Evolutionary conservation across 2,113 vertebrate species (phyloP).

Genomic region (Varanus salvator): DNA sequence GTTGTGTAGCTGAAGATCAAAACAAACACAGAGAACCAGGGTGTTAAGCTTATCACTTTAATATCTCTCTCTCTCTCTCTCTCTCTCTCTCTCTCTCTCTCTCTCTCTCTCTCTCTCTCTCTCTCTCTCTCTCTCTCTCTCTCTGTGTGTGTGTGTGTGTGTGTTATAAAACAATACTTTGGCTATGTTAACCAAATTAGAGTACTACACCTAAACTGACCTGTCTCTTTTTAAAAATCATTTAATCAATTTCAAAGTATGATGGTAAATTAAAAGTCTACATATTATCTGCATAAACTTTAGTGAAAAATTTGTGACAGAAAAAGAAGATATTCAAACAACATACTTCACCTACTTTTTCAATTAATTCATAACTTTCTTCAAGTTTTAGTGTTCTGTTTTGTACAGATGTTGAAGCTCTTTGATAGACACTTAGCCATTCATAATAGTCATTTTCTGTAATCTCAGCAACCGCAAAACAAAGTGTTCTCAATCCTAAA

Average conservation of each 20-base stretch:
- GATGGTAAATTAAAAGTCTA: not conserved
- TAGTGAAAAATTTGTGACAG: not conserved
- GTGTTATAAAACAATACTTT: not conserved
- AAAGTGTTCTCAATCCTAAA: constrained; percentile 92
- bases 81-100: too few species aligned
- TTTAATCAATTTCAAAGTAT: not conserved
- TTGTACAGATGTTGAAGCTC: constrained; percentile 90
- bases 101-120: too few species aligned
- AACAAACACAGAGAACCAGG: not conserved
- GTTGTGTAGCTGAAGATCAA: not conserved
- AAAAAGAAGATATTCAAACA: not conserved
- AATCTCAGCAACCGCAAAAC: constrained; percentile 93
- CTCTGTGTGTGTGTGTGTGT: too few species aligned
- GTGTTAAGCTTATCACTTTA: not conserved
- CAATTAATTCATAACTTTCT: constrained; percentile 96
- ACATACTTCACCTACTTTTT: constrained; percentile 83
- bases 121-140: too few species aligned
- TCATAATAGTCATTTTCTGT: constrained; percentile 92
- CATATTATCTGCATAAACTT: not conserved
- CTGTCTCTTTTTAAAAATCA: not conserved
- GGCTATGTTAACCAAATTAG: not conserved
- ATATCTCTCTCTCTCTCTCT: too few species aligned
- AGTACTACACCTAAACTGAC: not conserved
- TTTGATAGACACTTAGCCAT: constrained; percentile 87
- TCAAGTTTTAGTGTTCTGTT: constrained; percentile 94